phyloP scores from a whole-genome alignment of 1,140 invertebrate species.

The Drosophila suzukii region DNA sequence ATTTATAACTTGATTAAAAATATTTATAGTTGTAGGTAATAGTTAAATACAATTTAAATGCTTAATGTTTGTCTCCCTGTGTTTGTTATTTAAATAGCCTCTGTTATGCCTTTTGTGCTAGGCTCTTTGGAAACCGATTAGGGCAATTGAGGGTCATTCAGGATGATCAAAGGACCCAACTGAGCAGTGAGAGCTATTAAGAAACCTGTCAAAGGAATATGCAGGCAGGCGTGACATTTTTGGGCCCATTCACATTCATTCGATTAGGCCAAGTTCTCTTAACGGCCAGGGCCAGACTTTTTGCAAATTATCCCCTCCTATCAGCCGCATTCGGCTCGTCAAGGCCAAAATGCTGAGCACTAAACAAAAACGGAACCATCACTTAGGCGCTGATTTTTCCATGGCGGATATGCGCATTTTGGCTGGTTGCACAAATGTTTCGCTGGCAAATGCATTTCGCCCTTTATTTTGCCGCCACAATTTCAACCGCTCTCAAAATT shows the following conservation, averaged over 20 bases:
- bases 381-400: constrained; percentile 25
- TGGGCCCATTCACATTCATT: constrained; percentile 43
- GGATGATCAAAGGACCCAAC: constrained; percentile 22
- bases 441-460: constrained; percentile 29
- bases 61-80: neutral
- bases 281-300: constrained; percentile 8
- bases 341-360: neutral
- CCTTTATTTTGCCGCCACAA: constrained; percentile 23
- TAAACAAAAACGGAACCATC: constrained; percentile 39
- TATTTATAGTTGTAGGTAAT: too few relatives aligned
- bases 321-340: constrained; percentile 5
- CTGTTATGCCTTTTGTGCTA: neutral
- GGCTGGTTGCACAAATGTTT: constrained; percentile 15
- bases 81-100: neutral
- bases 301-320: constrained; percentile 28
- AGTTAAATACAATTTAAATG: neutral
- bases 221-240: constrained; percentile 30
- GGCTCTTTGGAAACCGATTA: neutral
- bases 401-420: constrained; percentile 34
- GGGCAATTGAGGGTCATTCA: constrained; percentile 23
- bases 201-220: neutral
- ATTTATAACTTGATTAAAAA: too few relatives aligned
- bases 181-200: neutral
- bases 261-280: constrained; percentile 31
- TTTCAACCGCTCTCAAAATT: constrained; percentile 52